These are phyloP conservation scores for Zaprionus africanus DNA, from an alignment of 1,140 invertebrate genomes.

Conservation along the genomic window DNA sequence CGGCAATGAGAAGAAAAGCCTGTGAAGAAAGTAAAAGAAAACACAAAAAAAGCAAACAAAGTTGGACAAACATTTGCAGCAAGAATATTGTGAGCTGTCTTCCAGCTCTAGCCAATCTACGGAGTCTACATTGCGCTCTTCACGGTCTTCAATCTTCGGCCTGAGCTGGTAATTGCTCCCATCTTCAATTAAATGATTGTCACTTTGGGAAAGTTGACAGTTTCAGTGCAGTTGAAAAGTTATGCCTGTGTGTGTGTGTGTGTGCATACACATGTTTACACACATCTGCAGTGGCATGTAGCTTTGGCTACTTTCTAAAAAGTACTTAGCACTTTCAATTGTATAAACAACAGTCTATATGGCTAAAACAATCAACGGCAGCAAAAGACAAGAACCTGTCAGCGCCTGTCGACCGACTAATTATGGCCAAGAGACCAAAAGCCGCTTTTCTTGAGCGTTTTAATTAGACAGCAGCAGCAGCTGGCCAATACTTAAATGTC, in stretches of 20 bases:
- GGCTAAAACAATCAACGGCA: conserved; percentile 17
- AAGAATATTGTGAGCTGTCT: conserved; percentile 46
- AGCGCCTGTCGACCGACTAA: conserved; percentile 40
- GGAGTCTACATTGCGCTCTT: no score
- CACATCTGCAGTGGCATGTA: not conserved
- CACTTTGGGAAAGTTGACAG: conserved; percentile 60
- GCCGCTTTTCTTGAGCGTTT: conserved; percentile 40
- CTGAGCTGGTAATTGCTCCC: conserved; percentile 39
- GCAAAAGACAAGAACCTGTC: conserved; percentile 47
- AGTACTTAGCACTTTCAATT: conserved; percentile 69
- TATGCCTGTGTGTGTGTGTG: conserved; percentile 23
- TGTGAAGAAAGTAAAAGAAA: conserved; percentile 50
- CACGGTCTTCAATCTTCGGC: conserved; percentile 11
- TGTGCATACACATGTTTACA: conserved; percentile 3
- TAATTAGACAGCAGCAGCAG: conserved; percentile 37
- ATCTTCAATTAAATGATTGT: conserved; percentile 41
- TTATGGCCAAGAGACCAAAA: conserved; percentile 44
- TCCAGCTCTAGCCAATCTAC: not conserved
- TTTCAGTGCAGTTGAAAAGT: conserved; percentile 52
- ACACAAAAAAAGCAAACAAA: conserved; percentile 21
- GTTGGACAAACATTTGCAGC: conserved; percentile 23
- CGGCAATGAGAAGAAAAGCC: conserved; percentile 2
- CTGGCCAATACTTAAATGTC: conserved; percentile 46
- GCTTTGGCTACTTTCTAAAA: conserved; percentile 55
- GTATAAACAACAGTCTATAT: conserved; percentile 33